Base-by-base conservation (phyloP, 2,797 vertebrate genomes). In the Cossypha dichroa region DNA sequence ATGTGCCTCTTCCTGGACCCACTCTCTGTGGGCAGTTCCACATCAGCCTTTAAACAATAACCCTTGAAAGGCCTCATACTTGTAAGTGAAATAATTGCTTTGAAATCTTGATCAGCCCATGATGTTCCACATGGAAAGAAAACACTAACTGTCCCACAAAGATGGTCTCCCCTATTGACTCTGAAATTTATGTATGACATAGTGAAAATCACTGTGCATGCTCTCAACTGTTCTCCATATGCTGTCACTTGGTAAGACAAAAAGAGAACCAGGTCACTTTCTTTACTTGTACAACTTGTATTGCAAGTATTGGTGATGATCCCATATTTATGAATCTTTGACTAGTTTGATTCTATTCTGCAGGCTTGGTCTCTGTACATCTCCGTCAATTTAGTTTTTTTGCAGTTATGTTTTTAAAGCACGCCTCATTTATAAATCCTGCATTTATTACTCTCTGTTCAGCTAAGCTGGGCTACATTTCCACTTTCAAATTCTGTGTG, bases 381-480 rank as follows among this genome's bases (percentile, higher is more conserved):
- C 85, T 54, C 66, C 88, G 22, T 56, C 0, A 1, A 86, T 92
- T 83, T 82, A 73, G 82, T 41, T 28, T 40, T 80, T 67, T 73
- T 33, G 22, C 28, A 33, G 11, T 52, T 84, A 62, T 64, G 73
- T 73, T 94, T 95, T 90, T 64, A 95, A 80, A 96, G 64, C 74
- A 88, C 38, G 23, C 38, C 70, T 97, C 59, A 46, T 89, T 96
- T 95, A 49, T 88, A 94, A 96, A 91, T 76, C 76, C 94, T 85
- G 45, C 41, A 85, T 96, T 94, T 97, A 80, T 94, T 74, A 48
- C 58, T 33, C 56, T 64, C 54, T 78, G 11, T 49, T 97, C 85
- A 73, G 62, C 60, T 92, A 79, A 80, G 75, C 7, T 77, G 56
- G 55, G 54, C 36, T 86, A 34, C 33, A 9, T 73, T 94, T 94